Evolutionary conservation across 2,113 vertebrate genomes (phyloP), one percentile per base, ranked within the genome.

Genomic region (Dicaeum eximium): DNA sequence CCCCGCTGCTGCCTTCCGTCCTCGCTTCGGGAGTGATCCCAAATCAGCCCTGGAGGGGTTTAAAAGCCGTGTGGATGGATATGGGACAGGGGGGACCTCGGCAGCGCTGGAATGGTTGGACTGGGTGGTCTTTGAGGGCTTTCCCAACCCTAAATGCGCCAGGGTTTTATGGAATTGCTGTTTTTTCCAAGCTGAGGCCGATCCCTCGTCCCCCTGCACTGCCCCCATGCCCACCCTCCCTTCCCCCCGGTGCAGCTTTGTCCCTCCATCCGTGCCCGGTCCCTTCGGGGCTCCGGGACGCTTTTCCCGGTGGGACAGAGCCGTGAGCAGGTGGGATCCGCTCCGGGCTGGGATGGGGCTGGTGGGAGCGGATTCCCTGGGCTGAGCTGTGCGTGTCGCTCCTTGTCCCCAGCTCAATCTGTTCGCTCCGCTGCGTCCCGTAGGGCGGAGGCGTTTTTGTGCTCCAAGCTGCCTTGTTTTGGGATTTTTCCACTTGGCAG

Each of bases 21-120:
- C 42, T 57, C 16, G 2, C 8, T 0, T 1, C 0, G 6, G 42
- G 40, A 47, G 10, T 0, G n/a, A n/a, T 2, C 44, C 31, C 22
- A 4, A 4, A 56, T 1, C 7, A 5, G 1, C 24, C 24, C 47
- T 3, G 78, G 3, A 6, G 54, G 61, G 47, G 3, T 67, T 60
- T 15, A 12, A n/a, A 33, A 20, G 33, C 42, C 14, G 1, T 7
- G 56, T 10, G 65, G 50, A 2, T 14, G 56, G 25, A 30, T 22
- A 5, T 1, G 53, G 51, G 37, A 4, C 1, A 1, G 27, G 9
- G 19, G 60, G 5, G 50, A 27, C 48, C 17, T 54, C 19, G 57
- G 40, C 21, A 15, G 21, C 1, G 45, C 30, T 54, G 74, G 28
- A 24, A 10, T 2, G 14, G 15, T 33, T 4, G 51, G 37, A 14